Evolutionary conservation across 2,113 vertebrate genomes (phyloP).

Genomic region (Hucho hucho): DNA sequence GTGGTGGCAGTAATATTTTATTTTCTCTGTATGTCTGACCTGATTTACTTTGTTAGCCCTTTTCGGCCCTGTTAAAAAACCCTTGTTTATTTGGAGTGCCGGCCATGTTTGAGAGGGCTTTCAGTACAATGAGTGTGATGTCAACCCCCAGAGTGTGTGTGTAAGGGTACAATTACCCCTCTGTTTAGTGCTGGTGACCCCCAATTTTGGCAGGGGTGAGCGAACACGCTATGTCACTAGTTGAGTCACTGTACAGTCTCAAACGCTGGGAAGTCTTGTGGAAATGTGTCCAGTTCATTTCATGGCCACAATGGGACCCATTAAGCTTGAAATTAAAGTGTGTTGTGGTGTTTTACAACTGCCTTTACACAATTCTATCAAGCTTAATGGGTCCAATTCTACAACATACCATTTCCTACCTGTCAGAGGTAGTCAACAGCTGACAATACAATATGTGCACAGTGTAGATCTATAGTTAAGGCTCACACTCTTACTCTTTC

Average conservation of each 20-base stretch:
- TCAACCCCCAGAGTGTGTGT: conserved; percentile 12
- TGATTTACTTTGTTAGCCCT: not conserved
- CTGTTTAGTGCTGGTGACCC: conserved; percentile 24
- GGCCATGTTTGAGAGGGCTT: conserved; percentile 21
- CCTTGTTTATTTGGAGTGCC: conserved; percentile 9
- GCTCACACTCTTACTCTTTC: not conserved
- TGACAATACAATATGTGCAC: not conserved
- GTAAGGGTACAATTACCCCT: conserved; percentile 5
- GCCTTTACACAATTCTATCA: conserved; percentile 19
- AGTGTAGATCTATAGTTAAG: not conserved
- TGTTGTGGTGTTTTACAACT: not conserved
- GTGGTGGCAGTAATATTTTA: not conserved
- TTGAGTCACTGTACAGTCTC: conserved; percentile 41
- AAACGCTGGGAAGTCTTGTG: conserved; percentile 21
- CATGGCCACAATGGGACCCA: conserved; percentile 28
- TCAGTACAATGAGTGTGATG: conserved; percentile 18
- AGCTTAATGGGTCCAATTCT: not conserved
- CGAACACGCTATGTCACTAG: conserved; percentile 27
- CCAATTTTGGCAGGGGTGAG: conserved; percentile 36
- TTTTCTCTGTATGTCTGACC: conserved; percentile 12
- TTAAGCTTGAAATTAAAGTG: conserved; percentile 26
- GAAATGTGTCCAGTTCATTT: conserved; percentile 21
- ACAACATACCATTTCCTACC: not conserved
- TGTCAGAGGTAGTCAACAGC: not conserved
- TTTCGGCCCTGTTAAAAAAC: not conserved